Percentiles rank a stretch among this genome's conserved stretches.
phyloP scores from a whole-genome alignment of 64 coral and sea anemone genomes.

The Porites australiensis region DNA sequence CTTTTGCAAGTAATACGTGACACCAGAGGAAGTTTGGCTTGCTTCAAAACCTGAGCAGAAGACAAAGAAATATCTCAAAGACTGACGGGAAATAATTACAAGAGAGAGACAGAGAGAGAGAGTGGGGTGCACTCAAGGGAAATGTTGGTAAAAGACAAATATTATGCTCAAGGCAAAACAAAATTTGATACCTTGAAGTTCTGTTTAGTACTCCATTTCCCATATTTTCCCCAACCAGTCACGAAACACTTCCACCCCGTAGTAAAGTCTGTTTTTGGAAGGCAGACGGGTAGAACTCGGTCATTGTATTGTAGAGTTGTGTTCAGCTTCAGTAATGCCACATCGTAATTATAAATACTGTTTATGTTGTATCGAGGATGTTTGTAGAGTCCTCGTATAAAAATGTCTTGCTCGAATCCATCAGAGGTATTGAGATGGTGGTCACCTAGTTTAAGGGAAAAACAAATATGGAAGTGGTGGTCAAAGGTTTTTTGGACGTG shows the following conservation, averaged over 20 bases:
- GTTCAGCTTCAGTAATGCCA: slow-evolving; percentile 27
- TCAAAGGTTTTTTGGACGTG: too few relatives aligned
- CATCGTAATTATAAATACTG: slow-evolving; percentile 7
- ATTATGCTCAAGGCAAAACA: neutral
- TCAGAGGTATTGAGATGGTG: neutral
- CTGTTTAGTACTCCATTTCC: neutral
- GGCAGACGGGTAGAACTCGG: slow-evolving; percentile 13
- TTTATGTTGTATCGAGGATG: slow-evolving; percentile 29
- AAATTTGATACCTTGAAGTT: neutral
- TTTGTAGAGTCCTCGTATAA: neutral
- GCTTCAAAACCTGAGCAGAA: neutral
- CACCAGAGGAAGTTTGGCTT: slow-evolving; percentile 53
- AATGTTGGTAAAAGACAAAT: too few relatives aligned
- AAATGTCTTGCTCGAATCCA: slow-evolving; percentile 21
- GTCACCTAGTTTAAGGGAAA: neutral
- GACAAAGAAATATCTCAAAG: neutral
- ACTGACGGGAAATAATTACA: neutral
- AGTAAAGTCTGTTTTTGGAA: slow-evolving; percentile 30
- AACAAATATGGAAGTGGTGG: neutral
- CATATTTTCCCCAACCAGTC: slow-evolving; percentile 59
- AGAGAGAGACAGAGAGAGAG: neutral
- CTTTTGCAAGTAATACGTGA: slow-evolving; percentile 47
- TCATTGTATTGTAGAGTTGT: slow-evolving; percentile 6
- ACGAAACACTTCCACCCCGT: slow-evolving; percentile 27
- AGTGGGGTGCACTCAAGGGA: neutral